Conservation (phyloP, 1,140 invertebrate species). For the Ceratina japonica region DNA sequence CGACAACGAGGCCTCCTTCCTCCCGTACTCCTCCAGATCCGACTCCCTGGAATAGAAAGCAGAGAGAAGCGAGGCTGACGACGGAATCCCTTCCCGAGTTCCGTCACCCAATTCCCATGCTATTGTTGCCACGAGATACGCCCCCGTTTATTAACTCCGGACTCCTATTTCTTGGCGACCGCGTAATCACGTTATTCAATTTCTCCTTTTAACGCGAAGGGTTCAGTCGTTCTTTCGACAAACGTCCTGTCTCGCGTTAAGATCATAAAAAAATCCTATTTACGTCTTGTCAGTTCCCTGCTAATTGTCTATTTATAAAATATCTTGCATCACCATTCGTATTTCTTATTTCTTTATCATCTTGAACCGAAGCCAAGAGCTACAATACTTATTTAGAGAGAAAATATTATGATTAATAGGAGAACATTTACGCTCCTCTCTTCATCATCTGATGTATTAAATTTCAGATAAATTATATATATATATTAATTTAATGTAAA, state of each 20-base stretch:
- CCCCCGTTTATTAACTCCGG: too few relatives aligned
- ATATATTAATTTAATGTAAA: background rate
- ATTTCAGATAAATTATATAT: background rate
- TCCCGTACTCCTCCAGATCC: slow-evolving; percentile 75
- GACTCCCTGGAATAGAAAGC: slow-evolving; percentile 68
- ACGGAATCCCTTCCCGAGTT: background rate
- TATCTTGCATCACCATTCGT: too few relatives aligned
- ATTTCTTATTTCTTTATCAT: too few relatives aligned
- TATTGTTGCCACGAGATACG: background rate
- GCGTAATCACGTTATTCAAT: too few relatives aligned
- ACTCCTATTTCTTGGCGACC: too few relatives aligned
- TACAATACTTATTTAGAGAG: slow-evolving; percentile 18
- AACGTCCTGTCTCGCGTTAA: too few relatives aligned
- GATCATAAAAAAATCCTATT: too few relatives aligned
- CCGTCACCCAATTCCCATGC: background rate
- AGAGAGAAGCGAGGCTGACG: slow-evolving; percentile 42
- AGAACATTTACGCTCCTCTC: background rate
- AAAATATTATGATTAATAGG: slow-evolving; percentile 6
- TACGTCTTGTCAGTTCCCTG: too few relatives aligned
- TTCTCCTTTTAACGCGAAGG: too few relatives aligned
- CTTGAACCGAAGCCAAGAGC: background rate
- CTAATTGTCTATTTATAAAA: too few relatives aligned
- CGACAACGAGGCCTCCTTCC: slow-evolving; percentile 81
- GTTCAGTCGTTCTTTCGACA: too few relatives aligned
- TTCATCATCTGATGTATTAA: background rate